A percentile compares a stretch with the other conserved stretches of the same genome.
phyloP scores from a whole-genome alignment of 2,797 vertebrate genomes.

The Myotis planiceps region DNA sequence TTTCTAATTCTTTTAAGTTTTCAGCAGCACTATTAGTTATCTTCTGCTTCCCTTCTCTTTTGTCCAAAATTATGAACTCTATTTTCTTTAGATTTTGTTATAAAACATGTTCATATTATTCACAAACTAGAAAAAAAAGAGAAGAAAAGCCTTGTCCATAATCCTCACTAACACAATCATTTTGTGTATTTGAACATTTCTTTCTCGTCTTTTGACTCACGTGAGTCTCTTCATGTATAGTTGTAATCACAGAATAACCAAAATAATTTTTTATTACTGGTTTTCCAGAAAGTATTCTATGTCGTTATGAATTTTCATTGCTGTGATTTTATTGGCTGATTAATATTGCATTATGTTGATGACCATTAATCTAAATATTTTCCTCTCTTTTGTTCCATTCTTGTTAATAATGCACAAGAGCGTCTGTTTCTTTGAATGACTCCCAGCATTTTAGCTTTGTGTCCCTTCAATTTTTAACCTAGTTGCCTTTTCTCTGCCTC shows the following conservation, averaged over 20 bases:
- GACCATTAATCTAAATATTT: neutral
- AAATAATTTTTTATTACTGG: neutral
- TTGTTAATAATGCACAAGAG: neutral
- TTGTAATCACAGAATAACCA: neutral
- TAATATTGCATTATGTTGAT: neutral
- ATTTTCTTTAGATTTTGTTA: constrained; percentile 4
- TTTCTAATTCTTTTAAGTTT: neutral
- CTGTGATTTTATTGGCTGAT: neutral
- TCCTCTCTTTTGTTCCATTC: neutral
- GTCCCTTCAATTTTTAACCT: neutral
- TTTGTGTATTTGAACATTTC: neutral
- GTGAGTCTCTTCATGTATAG: neutral
- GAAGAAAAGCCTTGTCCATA: neutral
- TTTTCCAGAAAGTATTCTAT: neutral
- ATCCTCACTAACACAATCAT: neutral
- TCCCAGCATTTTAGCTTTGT: no score
- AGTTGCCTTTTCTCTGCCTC: neutral
- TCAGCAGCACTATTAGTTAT: neutral
- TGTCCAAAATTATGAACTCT: neutral
- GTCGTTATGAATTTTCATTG: neutral
- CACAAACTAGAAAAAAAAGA: neutral
- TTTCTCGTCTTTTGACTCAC: neutral
- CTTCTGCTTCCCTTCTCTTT: neutral
- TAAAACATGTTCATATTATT: neutral
- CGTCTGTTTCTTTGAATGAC: neutral